phyloP scores from a whole-genome alignment of 1,140 invertebrate species.

The Drosophila teissieri region DNA sequence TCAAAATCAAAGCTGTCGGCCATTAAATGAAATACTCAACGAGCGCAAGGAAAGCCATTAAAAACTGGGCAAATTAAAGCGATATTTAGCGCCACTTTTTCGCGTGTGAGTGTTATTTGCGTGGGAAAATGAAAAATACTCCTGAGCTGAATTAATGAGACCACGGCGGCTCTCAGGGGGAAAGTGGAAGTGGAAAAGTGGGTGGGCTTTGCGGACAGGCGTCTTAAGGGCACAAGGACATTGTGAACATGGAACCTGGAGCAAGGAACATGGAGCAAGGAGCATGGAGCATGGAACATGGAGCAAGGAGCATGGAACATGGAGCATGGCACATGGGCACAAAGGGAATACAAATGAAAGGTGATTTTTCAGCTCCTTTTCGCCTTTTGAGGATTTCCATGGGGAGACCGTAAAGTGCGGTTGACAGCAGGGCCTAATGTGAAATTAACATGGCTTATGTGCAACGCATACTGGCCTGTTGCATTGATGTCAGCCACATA shows the following conservation, averaged over 20 bases:
- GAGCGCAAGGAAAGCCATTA: not conserved
- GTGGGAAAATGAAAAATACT: constrained; percentile 30
- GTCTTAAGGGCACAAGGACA: constrained; percentile 20
- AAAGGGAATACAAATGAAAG: constrained; percentile 70
- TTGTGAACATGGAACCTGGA: too few species aligned
- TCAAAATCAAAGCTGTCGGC: constrained; percentile 11
- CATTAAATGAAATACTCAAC: not conserved
- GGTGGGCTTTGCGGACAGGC: not conserved
- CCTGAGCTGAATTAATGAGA: constrained; percentile 53
- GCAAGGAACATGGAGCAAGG: too few species aligned
- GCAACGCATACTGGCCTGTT: constrained; percentile 2
- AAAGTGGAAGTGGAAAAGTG: too few species aligned
- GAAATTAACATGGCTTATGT: constrained; percentile 23
- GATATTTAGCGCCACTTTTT: constrained; percentile 15
- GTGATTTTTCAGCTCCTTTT: constrained; percentile 47
- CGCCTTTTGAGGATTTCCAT: constrained; percentile 1
- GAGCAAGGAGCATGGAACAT: too few species aligned
- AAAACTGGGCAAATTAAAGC: constrained; percentile 7
- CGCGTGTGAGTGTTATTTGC: constrained; percentile 30
- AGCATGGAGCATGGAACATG: too few species aligned
- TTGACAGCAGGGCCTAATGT: constrained; percentile 15
- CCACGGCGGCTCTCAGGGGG: not conserved
- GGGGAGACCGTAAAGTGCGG: not conserved
- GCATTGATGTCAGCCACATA: constrained; percentile 1
- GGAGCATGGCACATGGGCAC: not conserved